phyloP scores from a whole-genome alignment of 2,888 invertebrate genomes.

The Scotopteryx bipunctaria region DNA sequence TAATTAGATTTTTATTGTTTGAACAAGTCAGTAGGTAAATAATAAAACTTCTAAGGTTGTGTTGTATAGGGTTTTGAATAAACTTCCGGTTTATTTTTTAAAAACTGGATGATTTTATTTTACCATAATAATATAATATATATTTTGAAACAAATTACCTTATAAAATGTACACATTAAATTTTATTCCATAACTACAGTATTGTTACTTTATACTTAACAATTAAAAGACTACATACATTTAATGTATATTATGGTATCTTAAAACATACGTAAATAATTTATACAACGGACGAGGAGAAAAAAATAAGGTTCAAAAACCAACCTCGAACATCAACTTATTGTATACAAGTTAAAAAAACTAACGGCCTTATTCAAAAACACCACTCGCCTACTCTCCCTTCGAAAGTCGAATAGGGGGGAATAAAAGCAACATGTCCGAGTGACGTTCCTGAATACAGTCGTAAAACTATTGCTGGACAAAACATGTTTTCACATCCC shows the following conservation, averaged over 20 bases:
- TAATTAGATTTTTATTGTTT: too few species aligned
- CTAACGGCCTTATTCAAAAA: slow-evolving; percentile 10
- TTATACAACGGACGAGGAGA: slow-evolving; percentile 76
- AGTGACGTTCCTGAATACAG: slow-evolving; percentile 4
- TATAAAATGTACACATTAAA: slow-evolving; percentile 89
- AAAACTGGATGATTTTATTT: slow-evolving; percentile 86
- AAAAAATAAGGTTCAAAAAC: slow-evolving; percentile 49
- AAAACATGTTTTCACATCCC: slow-evolving; percentile 52
- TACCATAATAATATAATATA: slow-evolving; percentile 88
- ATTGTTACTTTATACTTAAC: slow-evolving; percentile 83
- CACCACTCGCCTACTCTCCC: neutral
- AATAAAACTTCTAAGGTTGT: neutral
- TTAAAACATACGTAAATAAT: slow-evolving; percentile 77
- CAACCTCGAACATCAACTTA: slow-evolving; percentile 44
- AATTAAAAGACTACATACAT: slow-evolving; percentile 80
- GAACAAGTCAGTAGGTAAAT: too few species aligned
- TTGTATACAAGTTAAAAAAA: slow-evolving; percentile 41
- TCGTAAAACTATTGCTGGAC: slow-evolving; percentile 65
- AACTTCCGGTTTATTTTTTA: slow-evolving; percentile 79
- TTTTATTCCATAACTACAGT: slow-evolving; percentile 73
- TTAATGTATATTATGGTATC: slow-evolving; percentile 78
- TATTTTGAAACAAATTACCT: slow-evolving; percentile 89
- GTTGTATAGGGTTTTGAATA: slow-evolving; percentile 43
- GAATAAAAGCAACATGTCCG: neutral
- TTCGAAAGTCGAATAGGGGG: neutral